phyloP scores from a whole-genome alignment of 2,888 invertebrate species.

The Amiota mariae region DNA sequence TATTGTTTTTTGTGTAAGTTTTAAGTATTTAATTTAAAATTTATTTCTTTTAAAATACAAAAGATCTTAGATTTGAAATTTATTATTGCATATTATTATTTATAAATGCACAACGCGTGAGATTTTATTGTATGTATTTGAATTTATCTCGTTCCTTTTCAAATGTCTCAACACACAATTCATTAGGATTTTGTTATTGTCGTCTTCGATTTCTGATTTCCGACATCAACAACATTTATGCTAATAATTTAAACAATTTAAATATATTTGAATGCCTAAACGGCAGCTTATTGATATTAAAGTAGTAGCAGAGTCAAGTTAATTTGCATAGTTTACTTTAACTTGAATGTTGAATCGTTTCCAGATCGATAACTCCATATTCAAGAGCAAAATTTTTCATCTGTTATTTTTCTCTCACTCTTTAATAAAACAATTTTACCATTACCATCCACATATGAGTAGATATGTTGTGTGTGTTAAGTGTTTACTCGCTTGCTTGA shows the following conservation, averaged over 20 bases:
- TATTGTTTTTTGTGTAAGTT: too few relatives aligned
- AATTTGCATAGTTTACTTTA: slow-evolving; percentile 12
- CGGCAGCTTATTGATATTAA: slow-evolving; percentile 19
- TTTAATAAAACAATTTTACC: background rate
- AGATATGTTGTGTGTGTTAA: slow-evolving; percentile 6
- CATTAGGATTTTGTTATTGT: slow-evolving; percentile 18
- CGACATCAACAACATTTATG: slow-evolving; percentile 2
- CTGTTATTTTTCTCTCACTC: background rate
- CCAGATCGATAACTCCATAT: too few relatives aligned
- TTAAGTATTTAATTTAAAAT: too few relatives aligned
- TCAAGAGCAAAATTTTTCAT: slow-evolving; percentile 1
- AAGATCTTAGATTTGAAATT: too few relatives aligned
- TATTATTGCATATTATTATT: too few relatives aligned
- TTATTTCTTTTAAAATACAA: too few relatives aligned
- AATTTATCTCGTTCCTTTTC: too few relatives aligned
- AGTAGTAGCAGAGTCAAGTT: too few relatives aligned
- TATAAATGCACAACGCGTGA: too few relatives aligned
- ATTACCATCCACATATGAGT: too few relatives aligned
- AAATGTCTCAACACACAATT: slow-evolving; percentile 2
- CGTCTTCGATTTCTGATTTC: slow-evolving; percentile 10
- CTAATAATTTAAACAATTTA: slow-evolving; percentile 6
- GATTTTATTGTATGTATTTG: too few relatives aligned
- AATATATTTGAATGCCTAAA: slow-evolving; percentile 23
- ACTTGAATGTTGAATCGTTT: too few relatives aligned
- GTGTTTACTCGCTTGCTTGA: slow-evolving; percentile 23